A percentile compares a stretch with the other conserved stretches of the same genome.
phyloP scores from a whole-genome alignment of 2,797 vertebrate genomes.

The Morus bassanus region DNA sequence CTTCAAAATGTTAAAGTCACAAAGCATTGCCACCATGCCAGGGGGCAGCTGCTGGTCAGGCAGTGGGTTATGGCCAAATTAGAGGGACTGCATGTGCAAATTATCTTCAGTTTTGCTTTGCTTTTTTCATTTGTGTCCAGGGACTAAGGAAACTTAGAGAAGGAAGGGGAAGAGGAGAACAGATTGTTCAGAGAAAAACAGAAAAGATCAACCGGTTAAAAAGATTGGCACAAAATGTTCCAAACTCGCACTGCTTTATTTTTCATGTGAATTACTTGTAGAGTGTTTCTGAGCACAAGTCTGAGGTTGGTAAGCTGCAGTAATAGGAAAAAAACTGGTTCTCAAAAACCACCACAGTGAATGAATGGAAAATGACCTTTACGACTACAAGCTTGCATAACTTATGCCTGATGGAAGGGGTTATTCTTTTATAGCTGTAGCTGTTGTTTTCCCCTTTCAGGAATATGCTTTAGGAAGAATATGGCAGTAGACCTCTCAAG shows the following conservation, averaged over 20 bases:
- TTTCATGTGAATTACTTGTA: neutral
- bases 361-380: neutral
- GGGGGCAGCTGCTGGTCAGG: neutral
- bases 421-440: neutral
- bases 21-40: fast-evolving
- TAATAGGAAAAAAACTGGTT: neutral
- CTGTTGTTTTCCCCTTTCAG: neutral
- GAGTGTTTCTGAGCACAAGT: neutral
- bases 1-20: neutral
- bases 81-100: neutral
- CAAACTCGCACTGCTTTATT: neutral
- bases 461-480: neutral
- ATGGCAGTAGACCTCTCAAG: neutral
- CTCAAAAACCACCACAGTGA: neutral
- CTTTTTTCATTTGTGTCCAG: neutral
- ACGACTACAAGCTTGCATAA: neutral
- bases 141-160: neutral
- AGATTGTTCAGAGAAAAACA: neutral
- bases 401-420: neutral
- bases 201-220: neutral
- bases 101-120: neutral
- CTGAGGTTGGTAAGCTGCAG: fast-evolving
- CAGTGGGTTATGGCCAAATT: neutral
- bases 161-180: neutral
- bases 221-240: neutral